A percentile compares a stretch with the other conserved stretches of the same genome.
These are phyloP conservation scores for Noturus placidus DNA, from an alignment of 2,113 vertebrate genomes.

Conservation along the genomic window DNA sequence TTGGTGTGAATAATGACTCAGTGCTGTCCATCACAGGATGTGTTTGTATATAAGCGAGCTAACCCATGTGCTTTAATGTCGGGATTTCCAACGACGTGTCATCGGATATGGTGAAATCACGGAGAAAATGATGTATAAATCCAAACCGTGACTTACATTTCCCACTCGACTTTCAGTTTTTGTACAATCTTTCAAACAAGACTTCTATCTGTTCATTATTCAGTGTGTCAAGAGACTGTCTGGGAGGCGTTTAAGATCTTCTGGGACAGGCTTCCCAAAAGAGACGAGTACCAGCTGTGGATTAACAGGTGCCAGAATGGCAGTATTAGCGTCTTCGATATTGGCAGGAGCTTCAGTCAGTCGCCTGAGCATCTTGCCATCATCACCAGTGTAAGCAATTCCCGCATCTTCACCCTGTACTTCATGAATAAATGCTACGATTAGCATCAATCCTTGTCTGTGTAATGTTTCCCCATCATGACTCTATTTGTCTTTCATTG, in stretches of 20 bases:
- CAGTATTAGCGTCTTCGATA: conserved; percentile 76
- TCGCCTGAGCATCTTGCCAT: conserved; percentile 83
- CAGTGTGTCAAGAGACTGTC: conserved; percentile 95
- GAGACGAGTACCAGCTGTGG: conserved; percentile 83
- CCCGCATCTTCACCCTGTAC: background rate
- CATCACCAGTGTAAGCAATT: conserved; percentile 75
- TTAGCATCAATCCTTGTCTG: background rate
- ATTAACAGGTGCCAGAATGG: conserved; percentile 81
- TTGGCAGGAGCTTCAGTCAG: conserved; percentile 86
- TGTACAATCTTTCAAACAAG: background rate
- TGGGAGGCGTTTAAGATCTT: conserved; percentile 97
- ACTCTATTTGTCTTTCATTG: conserved; percentile 28
- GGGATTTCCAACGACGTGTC: background rate
- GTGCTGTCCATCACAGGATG: background rate
- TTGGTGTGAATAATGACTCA: conserved; percentile 8
- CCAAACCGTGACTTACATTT: background rate
- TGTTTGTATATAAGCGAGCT: background rate
- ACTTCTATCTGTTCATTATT: conserved; percentile 38
- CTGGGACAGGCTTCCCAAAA: conserved; percentile 88
- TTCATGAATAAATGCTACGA: too few species aligned
- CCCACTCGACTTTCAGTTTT: background rate
- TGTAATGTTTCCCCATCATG: background rate
- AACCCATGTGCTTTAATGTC: background rate
- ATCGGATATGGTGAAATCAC: background rate
- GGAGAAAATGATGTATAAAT: background rate